Evolutionary conservation across 2,797 vertebrate genomes (phyloP).

Genomic region (Philypnodon macrostomus): DNA sequence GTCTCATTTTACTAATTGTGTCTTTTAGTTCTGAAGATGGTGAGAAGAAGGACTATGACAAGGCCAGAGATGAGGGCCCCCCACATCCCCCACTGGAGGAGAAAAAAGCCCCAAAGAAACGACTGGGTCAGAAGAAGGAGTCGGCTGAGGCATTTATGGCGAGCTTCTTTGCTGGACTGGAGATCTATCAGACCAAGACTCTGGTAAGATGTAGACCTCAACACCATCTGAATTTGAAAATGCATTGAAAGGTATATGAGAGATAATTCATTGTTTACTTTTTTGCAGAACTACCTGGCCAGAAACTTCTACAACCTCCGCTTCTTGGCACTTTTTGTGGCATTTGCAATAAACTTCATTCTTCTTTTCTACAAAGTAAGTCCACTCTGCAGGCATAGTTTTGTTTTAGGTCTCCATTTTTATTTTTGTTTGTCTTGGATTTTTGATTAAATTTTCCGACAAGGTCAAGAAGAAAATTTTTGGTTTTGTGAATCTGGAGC

Average conservation of each 20-base stretch:
- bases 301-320: constrained; percentile 99
- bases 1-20: constrained; percentile 9
- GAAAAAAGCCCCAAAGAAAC: constrained; percentile 80
- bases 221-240: neutral
- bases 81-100: constrained; percentile 69
- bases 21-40: constrained; percentile 86
- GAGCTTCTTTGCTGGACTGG: constrained; percentile 91
- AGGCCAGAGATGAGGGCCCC: constrained; percentile 78
- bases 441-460: too few relatives aligned
- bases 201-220: too few relatives aligned
- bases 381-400: too few relatives aligned
- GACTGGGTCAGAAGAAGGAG: constrained; percentile 82
- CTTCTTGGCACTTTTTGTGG: constrained; percentile 95
- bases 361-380: constrained; percentile 98
- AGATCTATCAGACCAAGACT: constrained; percentile 95
- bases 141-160: constrained; percentile 89
- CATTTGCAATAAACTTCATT: constrained; percentile 99
- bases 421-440: too few relatives aligned
- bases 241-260: neutral
- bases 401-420: too few relatives aligned
- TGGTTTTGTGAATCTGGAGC: too few relatives aligned
- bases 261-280: neutral
- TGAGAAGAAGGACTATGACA: constrained; percentile 90
- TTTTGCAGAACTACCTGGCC: constrained; percentile 92
- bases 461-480: too few relatives aligned